Evolutionary conservation across 2,797 vertebrate genomes (phyloP), one percentile per base, ranked within the genome.

Genomic region (Macroramphosus scolopax): DNA sequence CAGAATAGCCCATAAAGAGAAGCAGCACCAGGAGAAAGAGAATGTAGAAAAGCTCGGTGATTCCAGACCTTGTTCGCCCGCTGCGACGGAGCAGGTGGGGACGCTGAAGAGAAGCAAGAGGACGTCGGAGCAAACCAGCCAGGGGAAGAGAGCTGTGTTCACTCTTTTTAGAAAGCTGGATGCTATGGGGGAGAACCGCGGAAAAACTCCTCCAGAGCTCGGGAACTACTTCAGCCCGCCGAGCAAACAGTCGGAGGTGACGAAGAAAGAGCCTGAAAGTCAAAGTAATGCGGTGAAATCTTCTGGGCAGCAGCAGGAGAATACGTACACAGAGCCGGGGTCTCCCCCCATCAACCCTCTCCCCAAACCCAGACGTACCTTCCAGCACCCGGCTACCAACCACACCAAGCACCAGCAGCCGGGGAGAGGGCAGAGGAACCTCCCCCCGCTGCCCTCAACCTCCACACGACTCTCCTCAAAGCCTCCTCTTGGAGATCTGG

Each of bases 291-390:
- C 79, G 22, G 61, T 3, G 84, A 78, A 24, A 26, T 15, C 5
- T 66, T 73, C 17, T 35, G 76, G 4, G 0, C 54, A 56, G 44
- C 75, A 58, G 0, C 76, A 68, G 33, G 93, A 95, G 45, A 92
- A 90, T 0, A 82, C 91, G 11, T 94, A 94, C 80, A 90, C 84
- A 0, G 92, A 93, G 53, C 91, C 91, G 0, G 92, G 92, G 4
- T 51, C 75, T 1, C 78, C 79, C 0, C 90, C 93, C 44, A 94
- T 97, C 75, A 98, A 95, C 75, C 95, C 96, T 0, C 79, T 95
- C 33, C 95, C 96, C 46, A 98, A 98, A 80, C 95, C 95, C 29
- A 87, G 85, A 43, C 88, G 96, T 31, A 98, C 96, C 53, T 98
- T 98, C 83, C 91, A 92, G 75, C 95, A 98, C 0, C 93, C 94